Conservation (phyloP, 1,140 invertebrate genomes). For the Radopholus similis region DNA sequence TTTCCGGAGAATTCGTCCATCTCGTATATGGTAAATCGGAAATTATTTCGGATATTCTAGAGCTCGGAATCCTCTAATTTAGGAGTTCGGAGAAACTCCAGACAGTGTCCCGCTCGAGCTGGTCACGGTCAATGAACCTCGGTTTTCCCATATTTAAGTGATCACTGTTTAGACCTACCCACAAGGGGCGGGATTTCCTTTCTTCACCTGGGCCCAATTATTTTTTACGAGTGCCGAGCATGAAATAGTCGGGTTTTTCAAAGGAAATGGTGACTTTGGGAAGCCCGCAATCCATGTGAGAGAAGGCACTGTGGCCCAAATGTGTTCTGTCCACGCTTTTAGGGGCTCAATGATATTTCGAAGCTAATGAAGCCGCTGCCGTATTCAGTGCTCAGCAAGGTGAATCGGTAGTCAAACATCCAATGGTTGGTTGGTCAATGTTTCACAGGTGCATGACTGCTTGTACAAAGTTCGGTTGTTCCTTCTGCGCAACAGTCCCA, state of each 20-base stretch:
- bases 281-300: slow-evolving; percentile 39
- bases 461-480: slow-evolving; percentile 54
- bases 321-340: slow-evolving; percentile 24
- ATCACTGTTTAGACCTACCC: too few species aligned
- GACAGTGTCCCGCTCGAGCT: slow-evolving; percentile 53
- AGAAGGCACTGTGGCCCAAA: not conserved
- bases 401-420: slow-evolving; percentile 10
- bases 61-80: not conserved
- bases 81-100: slow-evolving; percentile 52
- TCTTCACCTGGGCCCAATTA: slow-evolving; percentile 58
- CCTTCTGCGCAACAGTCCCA: slow-evolving; percentile 49
- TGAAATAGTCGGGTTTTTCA: slow-evolving; percentile 59
- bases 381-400: slow-evolving; percentile 54
- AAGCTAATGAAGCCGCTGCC: slow-evolving; percentile 57
- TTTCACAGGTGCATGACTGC: slow-evolving; percentile 53
- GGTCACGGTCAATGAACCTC: too few species aligned
- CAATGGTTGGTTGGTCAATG: slow-evolving; percentile 4
- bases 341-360: slow-evolving; percentile 47
- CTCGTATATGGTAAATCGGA: slow-evolving; percentile 9
- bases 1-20: slow-evolving; percentile 47
- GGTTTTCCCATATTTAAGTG: too few species aligned
- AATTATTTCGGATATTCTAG: not conserved
- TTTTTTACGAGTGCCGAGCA: slow-evolving; percentile 52
- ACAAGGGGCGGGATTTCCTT: slow-evolving; percentile 57
- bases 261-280: slow-evolving; percentile 58